These are phyloP conservation scores for Ctenodactylus gundi DNA, from an alignment of 2,113 vertebrate genomes.

Conservation along the genomic window DNA sequence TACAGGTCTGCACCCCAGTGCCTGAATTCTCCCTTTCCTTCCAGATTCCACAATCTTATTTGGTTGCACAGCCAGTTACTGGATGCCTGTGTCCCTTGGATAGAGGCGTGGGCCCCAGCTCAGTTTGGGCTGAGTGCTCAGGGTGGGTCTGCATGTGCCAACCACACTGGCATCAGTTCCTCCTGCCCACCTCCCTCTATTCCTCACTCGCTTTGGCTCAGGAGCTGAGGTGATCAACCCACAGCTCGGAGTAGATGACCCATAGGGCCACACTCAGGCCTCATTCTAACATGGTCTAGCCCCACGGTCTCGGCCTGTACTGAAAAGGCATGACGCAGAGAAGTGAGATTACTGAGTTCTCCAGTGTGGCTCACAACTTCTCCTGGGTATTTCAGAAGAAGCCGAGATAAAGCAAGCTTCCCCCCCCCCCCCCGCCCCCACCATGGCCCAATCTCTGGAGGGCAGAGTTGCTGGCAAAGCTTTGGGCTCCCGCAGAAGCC, in stretches of 20 bases:
- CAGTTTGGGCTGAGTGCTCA: no score
- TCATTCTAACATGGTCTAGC: accelerated
- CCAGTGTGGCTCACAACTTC: background rate
- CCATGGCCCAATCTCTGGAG: background rate
- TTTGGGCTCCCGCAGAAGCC: background rate
- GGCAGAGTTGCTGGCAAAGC: background rate
- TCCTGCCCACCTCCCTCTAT: background rate
- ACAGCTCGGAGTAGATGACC: no score
- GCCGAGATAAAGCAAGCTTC: background rate
- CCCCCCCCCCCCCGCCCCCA: no score
- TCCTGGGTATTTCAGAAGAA: background rate
- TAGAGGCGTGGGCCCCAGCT: background rate
- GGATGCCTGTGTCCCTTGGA: background rate
- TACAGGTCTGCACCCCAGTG: no score
- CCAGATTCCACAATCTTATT: no score
- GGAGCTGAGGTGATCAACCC: background rate
- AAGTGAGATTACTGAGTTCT: no score
- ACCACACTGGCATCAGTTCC: background rate
- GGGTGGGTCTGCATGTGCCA: background rate
- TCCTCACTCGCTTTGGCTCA: background rate
- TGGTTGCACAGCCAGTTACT: no score
- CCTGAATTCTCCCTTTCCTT: no score
- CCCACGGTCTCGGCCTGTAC: no score
- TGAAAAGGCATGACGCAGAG: background rate
- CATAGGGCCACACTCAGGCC: background rate